Conservation (phyloP, 2,888 invertebrate genomes). For the Andrena camellia region DNA sequence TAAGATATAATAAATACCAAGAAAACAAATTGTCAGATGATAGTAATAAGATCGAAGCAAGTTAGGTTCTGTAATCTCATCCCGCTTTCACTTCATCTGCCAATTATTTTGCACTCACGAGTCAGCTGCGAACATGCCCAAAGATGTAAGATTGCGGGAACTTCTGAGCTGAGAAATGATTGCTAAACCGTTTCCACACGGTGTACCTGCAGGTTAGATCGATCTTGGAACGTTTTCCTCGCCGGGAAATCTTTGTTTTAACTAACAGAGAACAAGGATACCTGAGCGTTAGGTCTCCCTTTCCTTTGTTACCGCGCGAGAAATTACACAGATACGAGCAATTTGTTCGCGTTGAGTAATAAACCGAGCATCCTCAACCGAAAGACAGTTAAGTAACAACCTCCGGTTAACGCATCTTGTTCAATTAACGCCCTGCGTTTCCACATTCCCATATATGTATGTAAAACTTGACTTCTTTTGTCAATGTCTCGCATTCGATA, state of each 20-base stretch:
- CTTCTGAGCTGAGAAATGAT: slow-evolving; percentile 25
- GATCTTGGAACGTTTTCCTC: slow-evolving; percentile 37
- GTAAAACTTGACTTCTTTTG: slow-evolving; percentile 22
- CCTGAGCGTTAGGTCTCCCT: slow-evolving; percentile 45
- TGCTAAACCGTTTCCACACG: slow-evolving; percentile 47
- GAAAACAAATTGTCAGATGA: background rate
- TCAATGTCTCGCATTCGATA: background rate
- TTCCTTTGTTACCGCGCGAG: slow-evolving; percentile 64
- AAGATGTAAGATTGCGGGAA: background rate
- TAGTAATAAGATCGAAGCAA: background rate
- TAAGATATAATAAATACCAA: background rate
- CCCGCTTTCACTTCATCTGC: background rate
- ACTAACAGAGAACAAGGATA: slow-evolving; percentile 44
- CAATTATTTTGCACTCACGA: slow-evolving; percentile 1
- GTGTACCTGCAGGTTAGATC: slow-evolving; percentile 25
- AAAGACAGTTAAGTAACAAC: slow-evolving; percentile 69
- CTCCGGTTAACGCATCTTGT: slow-evolving; percentile 67
- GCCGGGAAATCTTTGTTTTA: slow-evolving; percentile 46
- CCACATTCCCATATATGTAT: slow-evolving; percentile 12
- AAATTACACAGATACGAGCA: slow-evolving; percentile 70
- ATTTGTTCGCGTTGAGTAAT: slow-evolving; percentile 71
- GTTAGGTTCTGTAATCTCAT: background rate
- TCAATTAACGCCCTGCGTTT: slow-evolving; percentile 64
- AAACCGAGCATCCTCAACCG: slow-evolving; percentile 58
- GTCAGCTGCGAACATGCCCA: slow-evolving; percentile 20